Base-by-base conservation (phyloP, 1,140 invertebrate genomes). In the Brachionus koreanus region DNA sequence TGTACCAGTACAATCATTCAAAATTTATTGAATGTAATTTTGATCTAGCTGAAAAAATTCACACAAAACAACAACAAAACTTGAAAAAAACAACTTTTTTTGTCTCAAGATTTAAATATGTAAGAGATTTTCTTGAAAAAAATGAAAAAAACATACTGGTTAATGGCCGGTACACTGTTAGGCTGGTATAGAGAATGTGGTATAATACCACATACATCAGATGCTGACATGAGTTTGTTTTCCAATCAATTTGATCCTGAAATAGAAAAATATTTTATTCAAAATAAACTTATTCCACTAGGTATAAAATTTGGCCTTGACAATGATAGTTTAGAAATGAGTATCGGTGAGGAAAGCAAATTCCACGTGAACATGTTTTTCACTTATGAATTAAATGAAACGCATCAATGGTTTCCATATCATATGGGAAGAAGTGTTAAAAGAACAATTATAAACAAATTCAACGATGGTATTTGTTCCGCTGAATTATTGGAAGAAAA, bases 151-250 rank as follows among this genome's bases (percentile, higher is more conserved):
- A 25, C 13, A 6, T 65, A 65, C 33, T 65, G 63, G 63, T 23
- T 65, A 29, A 37, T 37, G 33, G 63, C 63, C 12, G 63, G 63
- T 23, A 65, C 63, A 16, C 16, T 65, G 33, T 16, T 74, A 19
- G 69, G 69, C 6, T 74, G 69, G 69, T 74, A 74, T n/a, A 42
- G 69, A 16, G 33, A 74, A 39, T 74, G 69, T 39, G 42, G 42
- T 7, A 43, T 74, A 9, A 74, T 74, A 39, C 37, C 69, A 19
- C 37, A 39, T 39, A 74, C 69, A 39, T 43, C 3, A 42, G 69
- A 74, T 74, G 37, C 23, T 39, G 69, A 74, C 19, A 6, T 74
- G 0, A 39, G 37, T 6, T 25, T 74, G 23, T 35, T 19, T 25
- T 12, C 19, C 1, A n/a, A 42, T 19, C 19, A 74, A 46, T 74